Percentiles rank a stretch among this genome's conserved stretches.
These are phyloP conservation scores for Leucozona laternaria DNA, from an alignment of 2,888 invertebrate genomes.

Conservation along the genomic window DNA sequence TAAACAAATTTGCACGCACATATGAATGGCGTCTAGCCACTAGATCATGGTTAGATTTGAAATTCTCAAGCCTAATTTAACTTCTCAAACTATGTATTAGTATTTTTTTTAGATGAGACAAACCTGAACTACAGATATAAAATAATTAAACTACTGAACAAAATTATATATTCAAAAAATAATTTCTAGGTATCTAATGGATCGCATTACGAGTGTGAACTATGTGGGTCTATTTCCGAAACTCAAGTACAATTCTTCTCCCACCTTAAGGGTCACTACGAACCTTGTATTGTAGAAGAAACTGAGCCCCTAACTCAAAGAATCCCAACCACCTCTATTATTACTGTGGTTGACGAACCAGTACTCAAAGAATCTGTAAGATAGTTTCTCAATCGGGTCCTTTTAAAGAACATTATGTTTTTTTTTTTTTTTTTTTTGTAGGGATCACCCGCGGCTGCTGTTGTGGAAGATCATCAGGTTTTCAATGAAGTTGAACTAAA, in stretches of 20 bases:
- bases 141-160: background rate
- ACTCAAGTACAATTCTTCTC: conserved; percentile 93
- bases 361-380: conserved; percentile 50
- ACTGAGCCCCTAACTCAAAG: conserved; percentile 47
- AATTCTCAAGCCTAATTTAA: too few species aligned
- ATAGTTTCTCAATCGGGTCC: background rate
- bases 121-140: too few species aligned
- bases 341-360: conserved; percentile 2
- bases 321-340: conserved; percentile 27
- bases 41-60: too few species aligned
- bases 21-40: too few species aligned
- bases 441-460: conserved; percentile 9
- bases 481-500: conserved; percentile 81
- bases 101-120: too few species aligned
- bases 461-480: conserved; percentile 78
- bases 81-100: too few species aligned
- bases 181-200: conserved; percentile 48
- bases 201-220: conserved; percentile 86
- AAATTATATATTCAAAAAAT: background rate
- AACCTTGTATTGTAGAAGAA: conserved; percentile 84
- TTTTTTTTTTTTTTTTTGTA: background rate
- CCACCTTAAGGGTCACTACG: conserved; percentile 93
- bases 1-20: too few species aligned
- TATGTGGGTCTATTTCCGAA: conserved; percentile 90
- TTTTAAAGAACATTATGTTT: background rate